These are phyloP conservation scores for Lepeophtheirus nordmannii DNA, from an alignment of 2,888 invertebrate species.

Conservation along the genomic window DNA sequence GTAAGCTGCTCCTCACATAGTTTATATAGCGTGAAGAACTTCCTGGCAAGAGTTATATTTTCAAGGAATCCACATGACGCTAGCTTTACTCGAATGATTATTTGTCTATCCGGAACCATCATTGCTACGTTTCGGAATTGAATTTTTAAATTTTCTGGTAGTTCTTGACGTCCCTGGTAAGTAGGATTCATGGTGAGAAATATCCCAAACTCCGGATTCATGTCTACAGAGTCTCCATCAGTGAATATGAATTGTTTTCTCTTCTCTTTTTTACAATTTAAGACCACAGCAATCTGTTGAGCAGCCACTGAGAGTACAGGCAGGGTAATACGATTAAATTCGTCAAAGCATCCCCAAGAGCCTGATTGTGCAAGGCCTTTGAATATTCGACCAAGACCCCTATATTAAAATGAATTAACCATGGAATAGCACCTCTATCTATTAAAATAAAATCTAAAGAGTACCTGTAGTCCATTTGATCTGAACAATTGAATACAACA, in stretches of 20 bases:
- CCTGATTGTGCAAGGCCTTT: constrained; percentile 89
- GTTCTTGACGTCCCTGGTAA: constrained; percentile 85
- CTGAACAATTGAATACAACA: constrained; percentile 79
- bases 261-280: constrained; percentile 82
- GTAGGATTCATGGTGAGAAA: constrained; percentile 98
- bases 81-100: constrained; percentile 86
- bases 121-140: constrained; percentile 94
- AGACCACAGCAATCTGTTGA: constrained; percentile 76
- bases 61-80: constrained; percentile 91
- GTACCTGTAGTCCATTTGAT: constrained; percentile 82
- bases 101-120: constrained; percentile 97
- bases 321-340: constrained; percentile 68
- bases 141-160: constrained; percentile 92
- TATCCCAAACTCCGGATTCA: constrained; percentile 91
- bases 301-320: constrained; percentile 89
- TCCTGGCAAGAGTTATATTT: constrained; percentile 81
- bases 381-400: constrained; percentile 83
- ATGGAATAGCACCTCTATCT: background rate
- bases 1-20: constrained; percentile 92
- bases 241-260: constrained; percentile 79
- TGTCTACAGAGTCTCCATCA: constrained; percentile 76
- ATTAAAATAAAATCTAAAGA: background rate
- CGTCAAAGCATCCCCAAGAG: constrained; percentile 95
- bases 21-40: constrained; percentile 91
- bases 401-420: background rate